phyloP scores from a whole-genome alignment of 2,888 invertebrate genomes.

The Ditula angustiorana region DNA sequence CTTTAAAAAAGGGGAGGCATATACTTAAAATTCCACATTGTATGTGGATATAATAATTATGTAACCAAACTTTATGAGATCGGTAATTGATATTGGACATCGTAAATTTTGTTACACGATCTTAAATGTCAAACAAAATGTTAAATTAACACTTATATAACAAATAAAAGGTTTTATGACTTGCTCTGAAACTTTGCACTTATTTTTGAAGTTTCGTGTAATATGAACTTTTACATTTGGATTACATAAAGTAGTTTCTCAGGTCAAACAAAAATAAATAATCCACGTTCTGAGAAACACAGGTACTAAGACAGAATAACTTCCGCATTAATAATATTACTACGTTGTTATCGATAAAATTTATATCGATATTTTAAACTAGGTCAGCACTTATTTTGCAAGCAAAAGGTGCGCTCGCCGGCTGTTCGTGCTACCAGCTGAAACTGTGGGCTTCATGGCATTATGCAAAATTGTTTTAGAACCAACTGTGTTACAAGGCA shows the following conservation, averaged over 20 bases:
- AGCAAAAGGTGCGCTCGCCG: conserved; percentile 18
- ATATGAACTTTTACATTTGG: background rate
- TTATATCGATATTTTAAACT: background rate
- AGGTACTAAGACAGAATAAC: too few species aligned
- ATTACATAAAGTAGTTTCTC: background rate
- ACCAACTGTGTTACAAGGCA: background rate
- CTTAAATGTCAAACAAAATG: background rate
- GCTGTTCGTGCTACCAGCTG: conserved; percentile 14
- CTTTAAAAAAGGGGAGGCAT: background rate
- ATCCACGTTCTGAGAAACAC: too few species aligned
- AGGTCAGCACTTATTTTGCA: conserved; percentile 14
- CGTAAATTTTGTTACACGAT: background rate
- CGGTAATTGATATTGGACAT: background rate
- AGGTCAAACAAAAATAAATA: too few species aligned
- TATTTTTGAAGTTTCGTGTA: background rate
- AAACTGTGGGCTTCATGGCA: conserved; percentile 15
- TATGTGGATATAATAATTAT: background rate
- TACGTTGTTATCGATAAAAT: too few species aligned
- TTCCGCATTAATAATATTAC: too few species aligned
- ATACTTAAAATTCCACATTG: background rate
- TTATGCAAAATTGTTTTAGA: conserved; percentile 31
- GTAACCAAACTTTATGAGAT: background rate
- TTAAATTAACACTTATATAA: background rate
- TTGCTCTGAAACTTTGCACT: background rate
- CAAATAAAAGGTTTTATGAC: background rate